Conservation (phyloP, 2,113 vertebrate species). For the Engystomops pustulosus region DNA sequence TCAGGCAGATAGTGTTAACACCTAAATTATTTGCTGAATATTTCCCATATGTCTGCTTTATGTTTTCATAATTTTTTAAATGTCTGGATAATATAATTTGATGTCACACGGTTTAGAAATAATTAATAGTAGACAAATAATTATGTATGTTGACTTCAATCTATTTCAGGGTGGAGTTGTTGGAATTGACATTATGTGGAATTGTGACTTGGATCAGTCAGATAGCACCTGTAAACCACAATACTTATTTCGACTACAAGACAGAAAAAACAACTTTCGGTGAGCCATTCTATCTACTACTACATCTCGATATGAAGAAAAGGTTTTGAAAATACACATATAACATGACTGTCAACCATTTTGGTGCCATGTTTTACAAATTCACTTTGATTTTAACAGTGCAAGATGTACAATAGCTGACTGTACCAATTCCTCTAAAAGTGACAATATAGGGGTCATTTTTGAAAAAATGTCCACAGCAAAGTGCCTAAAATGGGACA, state of each 20-base stretch:
- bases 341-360: background rate
- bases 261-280: slow-evolving; percentile 75
- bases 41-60: too few species aligned
- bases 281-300: slow-evolving; percentile 50
- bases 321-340: background rate
- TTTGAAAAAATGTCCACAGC: too few species aligned
- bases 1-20: too few species aligned
- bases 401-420: too few species aligned
- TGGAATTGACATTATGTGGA: slow-evolving; percentile 68
- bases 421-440: too few species aligned
- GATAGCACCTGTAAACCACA: slow-evolving; percentile 63
- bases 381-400: too few species aligned
- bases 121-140: background rate
- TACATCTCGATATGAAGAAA: background rate
- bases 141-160: background rate
- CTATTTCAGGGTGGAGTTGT: slow-evolving; percentile 71
- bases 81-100: too few species aligned
- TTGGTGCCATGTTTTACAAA: background rate
- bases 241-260: slow-evolving; percentile 74
- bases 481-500: background rate
- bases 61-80: too few species aligned
- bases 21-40: too few species aligned
- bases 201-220: slow-evolving; percentile 68
- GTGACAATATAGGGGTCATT: too few species aligned
- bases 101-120: too few species aligned